Percentiles rank a stretch among this genome's conserved stretches.
These are phyloP conservation scores for Ochlodes sylvanus DNA, from an alignment of 2,888 invertebrate species.

Conservation along the genomic window DNA sequence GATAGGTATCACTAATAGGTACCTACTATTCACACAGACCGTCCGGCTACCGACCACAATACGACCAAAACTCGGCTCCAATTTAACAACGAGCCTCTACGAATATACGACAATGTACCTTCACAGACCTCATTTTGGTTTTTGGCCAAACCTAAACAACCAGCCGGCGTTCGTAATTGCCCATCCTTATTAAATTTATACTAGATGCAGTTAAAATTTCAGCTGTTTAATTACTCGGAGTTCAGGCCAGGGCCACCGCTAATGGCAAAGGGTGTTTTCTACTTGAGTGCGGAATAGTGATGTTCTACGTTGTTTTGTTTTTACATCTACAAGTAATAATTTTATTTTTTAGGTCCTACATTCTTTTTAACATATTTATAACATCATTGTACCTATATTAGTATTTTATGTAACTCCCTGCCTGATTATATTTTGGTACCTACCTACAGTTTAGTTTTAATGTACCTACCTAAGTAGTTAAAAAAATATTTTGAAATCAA, in stretches of 20 bases:
- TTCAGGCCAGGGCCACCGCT: constrained; percentile 72
- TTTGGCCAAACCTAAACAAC: constrained; percentile 79
- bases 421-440: no score
- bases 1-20: no score
- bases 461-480: no score
- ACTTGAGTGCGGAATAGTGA: neutral
- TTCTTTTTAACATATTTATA: no score
- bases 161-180: constrained; percentile 73
- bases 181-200: constrained; percentile 83
- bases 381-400: no score
- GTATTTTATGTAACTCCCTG: no score
- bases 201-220: constrained; percentile 80
- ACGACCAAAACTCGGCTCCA: constrained; percentile 28
- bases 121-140: constrained; percentile 74
- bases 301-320: neutral
- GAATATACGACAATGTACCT: constrained; percentile 44
- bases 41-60: constrained; percentile 33
- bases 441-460: no score
- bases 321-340: no score
- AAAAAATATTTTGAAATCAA: no score
- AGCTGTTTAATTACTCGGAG: constrained; percentile 81
- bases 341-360: no score
- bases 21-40: constrained; percentile 13
- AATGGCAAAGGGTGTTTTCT: constrained; percentile 48
- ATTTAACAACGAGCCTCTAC: constrained; percentile 42